Evolutionary conservation across 2,797 vertebrate species (phyloP).

Genomic region (Xenentodon cancila): DNA sequence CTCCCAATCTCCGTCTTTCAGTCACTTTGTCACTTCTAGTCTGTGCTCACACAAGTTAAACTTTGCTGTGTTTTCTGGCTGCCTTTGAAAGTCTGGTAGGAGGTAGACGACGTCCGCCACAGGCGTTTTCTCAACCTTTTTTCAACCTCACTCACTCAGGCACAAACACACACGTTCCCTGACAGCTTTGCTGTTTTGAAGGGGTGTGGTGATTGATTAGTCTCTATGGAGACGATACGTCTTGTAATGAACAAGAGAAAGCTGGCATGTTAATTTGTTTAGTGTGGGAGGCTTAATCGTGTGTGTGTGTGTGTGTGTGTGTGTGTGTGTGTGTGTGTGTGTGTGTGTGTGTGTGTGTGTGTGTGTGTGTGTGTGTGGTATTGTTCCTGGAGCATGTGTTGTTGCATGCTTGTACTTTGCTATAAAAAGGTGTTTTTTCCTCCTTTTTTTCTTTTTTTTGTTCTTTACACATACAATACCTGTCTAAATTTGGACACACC

Average conservation of each 20-base stretch:
- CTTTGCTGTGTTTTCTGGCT: constrained; percentile 34
- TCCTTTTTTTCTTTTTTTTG: too few species aligned
- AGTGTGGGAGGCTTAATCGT: constrained; percentile 34
- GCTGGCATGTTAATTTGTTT: constrained; percentile 64
- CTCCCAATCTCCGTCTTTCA: constrained; percentile 14
- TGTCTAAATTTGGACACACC: too few species aligned
- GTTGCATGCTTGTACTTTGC: background rate
- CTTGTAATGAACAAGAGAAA: constrained; percentile 70
- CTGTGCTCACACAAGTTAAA: constrained; percentile 47
- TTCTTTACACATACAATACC: too few species aligned
- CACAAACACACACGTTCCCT: constrained; percentile 22
- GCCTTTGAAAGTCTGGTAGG: constrained; percentile 44
- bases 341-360: constrained; percentile 7
- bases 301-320: constrained; percentile 5
- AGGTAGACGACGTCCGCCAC: constrained; percentile 48
- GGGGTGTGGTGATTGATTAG: constrained; percentile 66
- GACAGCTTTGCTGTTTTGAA: constrained; percentile 58
- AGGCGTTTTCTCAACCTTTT: constrained; percentile 30
- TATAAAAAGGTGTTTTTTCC: too few species aligned
- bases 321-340: constrained; percentile 11
- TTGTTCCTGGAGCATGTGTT: constrained; percentile 7
- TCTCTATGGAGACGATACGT: constrained; percentile 61
- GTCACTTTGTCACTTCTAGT: constrained; percentile 38
- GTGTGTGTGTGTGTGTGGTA: constrained; percentile 15
- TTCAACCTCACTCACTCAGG: constrained; percentile 20